These are phyloP conservation scores for Oncorhynchus clarkii DNA, from an alignment of 2,113 vertebrate genomes.

Conservation along the genomic window DNA sequence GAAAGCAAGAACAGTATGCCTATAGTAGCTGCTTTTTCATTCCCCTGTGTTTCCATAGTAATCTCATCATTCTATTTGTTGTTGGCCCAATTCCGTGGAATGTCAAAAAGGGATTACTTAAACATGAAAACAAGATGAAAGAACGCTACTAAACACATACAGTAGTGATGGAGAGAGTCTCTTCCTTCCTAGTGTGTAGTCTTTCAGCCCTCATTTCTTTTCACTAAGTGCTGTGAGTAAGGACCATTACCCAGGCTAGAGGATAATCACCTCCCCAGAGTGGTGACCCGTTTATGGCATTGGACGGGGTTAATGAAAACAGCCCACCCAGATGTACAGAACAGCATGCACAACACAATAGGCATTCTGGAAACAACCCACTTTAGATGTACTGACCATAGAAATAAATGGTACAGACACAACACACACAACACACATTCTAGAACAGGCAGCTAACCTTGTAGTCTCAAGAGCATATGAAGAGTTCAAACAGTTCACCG, in stretches of 20 bases:
- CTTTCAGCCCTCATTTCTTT: slow-evolving; percentile 44
- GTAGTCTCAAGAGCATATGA: too few species aligned
- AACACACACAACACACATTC: too few species aligned
- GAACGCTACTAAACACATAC: slow-evolving; percentile 22
- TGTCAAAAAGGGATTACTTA: background rate
- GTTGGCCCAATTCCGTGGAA: background rate
- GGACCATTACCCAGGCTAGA: slow-evolving; percentile 52
- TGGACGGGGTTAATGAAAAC: slow-evolving; percentile 69
- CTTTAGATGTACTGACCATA: too few species aligned
- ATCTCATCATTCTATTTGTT: too few species aligned
- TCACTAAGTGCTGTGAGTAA: slow-evolving; percentile 45
- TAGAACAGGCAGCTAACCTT: too few species aligned
- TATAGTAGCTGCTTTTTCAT: too few species aligned
- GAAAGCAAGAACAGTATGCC: too few species aligned
- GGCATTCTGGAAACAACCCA: background rate
- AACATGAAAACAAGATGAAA: background rate
- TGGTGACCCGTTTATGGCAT: slow-evolving; percentile 45
- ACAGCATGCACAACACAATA: slow-evolving; percentile 24
- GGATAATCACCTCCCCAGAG: slow-evolving; percentile 52
- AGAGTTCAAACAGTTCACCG: too few species aligned
- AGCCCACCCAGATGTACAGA: slow-evolving; percentile 59
- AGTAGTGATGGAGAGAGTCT: background rate
- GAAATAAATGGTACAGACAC: too few species aligned
- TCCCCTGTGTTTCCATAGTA: too few species aligned
- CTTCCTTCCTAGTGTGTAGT: background rate